phyloP scores from a whole-genome alignment of 2,888 invertebrate species.

The Pollenia labialis region DNA sequence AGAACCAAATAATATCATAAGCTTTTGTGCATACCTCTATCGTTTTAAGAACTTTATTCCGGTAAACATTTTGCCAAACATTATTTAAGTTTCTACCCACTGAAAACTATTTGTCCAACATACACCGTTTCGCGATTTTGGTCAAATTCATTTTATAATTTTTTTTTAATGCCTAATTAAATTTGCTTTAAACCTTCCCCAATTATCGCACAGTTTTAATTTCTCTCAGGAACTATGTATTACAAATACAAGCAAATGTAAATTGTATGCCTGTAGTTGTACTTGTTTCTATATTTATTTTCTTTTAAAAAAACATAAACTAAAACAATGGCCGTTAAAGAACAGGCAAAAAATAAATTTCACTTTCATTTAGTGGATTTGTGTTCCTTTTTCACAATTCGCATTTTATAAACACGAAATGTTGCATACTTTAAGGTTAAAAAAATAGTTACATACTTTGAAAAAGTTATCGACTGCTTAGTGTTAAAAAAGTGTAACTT shows the following conservation, averaged over 20 bases:
- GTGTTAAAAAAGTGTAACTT: no score
- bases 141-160: no score
- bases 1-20: no score
- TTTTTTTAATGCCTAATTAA: not conserved
- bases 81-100: no score
- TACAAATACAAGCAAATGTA: not conserved
- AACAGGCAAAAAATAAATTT: slow-evolving; percentile 61
- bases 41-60: no score
- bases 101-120: no score
- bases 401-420: slow-evolving; percentile 46
- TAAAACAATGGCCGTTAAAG: slow-evolving; percentile 48
- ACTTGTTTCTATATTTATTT: slow-evolving; percentile 13
- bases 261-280: not conserved
- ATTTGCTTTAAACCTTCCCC: not conserved
- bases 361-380: slow-evolving; percentile 61
- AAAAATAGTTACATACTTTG: slow-evolving; percentile 19
- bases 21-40: no score
- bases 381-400: not conserved
- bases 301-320: slow-evolving; percentile 23
- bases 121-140: no score
- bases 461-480: not conserved
- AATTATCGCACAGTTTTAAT: not conserved
- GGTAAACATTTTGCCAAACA: no score
- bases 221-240: not conserved
- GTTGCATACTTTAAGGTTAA: slow-evolving; percentile 29